These are phyloP conservation scores for Epinephelus awoara DNA, from an alignment of 2,797 vertebrate genomes.

Conservation along the genomic window DNA sequence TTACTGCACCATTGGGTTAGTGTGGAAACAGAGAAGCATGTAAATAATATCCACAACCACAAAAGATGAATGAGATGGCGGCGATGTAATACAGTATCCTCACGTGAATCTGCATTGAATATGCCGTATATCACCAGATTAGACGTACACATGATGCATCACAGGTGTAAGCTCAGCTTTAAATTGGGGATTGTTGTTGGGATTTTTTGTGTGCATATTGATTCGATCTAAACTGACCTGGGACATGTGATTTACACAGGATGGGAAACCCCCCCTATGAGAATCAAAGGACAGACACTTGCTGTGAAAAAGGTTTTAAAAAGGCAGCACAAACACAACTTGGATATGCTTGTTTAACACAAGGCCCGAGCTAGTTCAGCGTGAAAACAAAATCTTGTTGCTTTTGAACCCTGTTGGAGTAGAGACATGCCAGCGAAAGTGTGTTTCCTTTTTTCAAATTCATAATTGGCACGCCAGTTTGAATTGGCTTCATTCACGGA, in stretches of 20 bases:
- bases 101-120: conserved; percentile 14
- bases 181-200: conserved; percentile 4
- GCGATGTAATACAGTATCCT: conserved; percentile 12
- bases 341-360: neutral
- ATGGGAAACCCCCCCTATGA: neutral
- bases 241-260: neutral
- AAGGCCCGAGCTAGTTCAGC: neutral
- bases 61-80: conserved; percentile 52
- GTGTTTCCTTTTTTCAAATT: conserved; percentile 33
- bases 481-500: conserved; percentile 62
- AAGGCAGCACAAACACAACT: neutral
- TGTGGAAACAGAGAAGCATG: conserved; percentile 35
- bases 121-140: conserved; percentile 33
- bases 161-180: conserved; percentile 12
- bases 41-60: conserved; percentile 29
- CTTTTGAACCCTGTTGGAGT: conserved; percentile 36
- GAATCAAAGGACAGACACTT: neutral
- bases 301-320: neutral
- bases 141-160: conserved; percentile 35
- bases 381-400: conserved; percentile 35
- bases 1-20: conserved; percentile 34
- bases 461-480: conserved; percentile 37
- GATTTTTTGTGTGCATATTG: conserved; percentile 1
- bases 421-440: conserved; percentile 35
- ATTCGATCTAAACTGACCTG: neutral